A percentile compares a stretch with the other conserved stretches of the same genome.
Evolutionary conservation across 1,140 invertebrate species (phyloP).

Genomic region (Akabosia matsudoensis): DNA sequence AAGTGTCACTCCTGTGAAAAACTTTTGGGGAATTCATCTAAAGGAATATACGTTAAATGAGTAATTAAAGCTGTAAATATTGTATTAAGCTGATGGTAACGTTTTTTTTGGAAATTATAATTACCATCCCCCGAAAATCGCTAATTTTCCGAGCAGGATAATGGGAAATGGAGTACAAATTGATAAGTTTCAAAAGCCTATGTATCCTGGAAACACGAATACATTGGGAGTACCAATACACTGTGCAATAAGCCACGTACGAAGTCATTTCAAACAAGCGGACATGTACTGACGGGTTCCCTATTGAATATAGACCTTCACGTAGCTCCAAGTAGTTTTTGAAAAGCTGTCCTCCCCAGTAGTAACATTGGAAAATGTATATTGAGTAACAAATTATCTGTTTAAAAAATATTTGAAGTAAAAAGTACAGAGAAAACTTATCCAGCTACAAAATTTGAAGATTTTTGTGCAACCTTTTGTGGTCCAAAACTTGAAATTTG

Average conservation of each 20-base stretch:
- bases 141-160: too few relatives aligned
- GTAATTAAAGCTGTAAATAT: too few relatives aligned
- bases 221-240: neutral
- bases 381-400: neutral
- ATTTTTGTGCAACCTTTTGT: neutral
- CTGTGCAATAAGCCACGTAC: neutral
- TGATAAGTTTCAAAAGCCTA: neutral
- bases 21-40: too few relatives aligned
- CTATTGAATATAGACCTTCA: neutral
- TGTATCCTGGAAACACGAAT: neutral
- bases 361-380: neutral
- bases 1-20: too few relatives aligned
- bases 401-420: neutral
- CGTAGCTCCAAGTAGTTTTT: neutral
- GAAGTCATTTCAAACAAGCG: neutral
- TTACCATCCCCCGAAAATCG: too few relatives aligned
- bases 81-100: too few relatives aligned
- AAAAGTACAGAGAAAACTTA: neutral
- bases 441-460: neutral
- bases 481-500: neutral
- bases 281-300: neutral
- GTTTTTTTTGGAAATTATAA: too few relatives aligned
- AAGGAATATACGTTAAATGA: too few relatives aligned
- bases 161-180: neutral
- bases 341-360: neutral